phyloP scores from a whole-genome alignment of 2,797 vertebrate genomes.

The Siniperca obscura region DNA sequence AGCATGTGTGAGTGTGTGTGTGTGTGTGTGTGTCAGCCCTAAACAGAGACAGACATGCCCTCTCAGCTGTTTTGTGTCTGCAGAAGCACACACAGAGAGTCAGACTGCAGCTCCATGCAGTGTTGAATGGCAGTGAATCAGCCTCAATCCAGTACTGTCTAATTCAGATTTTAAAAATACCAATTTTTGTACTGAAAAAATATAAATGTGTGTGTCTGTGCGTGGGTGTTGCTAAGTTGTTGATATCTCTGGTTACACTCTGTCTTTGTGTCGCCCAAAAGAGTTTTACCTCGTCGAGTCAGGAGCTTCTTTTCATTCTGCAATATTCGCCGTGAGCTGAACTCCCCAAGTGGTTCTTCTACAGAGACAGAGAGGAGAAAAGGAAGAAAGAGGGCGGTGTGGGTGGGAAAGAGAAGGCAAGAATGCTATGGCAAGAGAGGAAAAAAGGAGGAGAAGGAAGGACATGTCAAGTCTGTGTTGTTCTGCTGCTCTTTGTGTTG shows the following conservation, averaged over 20 bases:
- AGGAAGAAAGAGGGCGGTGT: constrained; percentile 55
- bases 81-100: constrained; percentile 32
- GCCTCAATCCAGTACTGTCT: constrained; percentile 11
- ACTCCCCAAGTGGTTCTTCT: constrained; percentile 71
- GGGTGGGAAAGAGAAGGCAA: constrained; percentile 48
- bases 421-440: constrained; percentile 41
- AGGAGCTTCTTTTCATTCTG: constrained; percentile 59
- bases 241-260: constrained; percentile 49
- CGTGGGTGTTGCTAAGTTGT: constrained; percentile 48
- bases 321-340: constrained; percentile 69
- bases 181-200: constrained; percentile 28
- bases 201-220: constrained; percentile 24
- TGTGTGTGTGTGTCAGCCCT: constrained; percentile 25
- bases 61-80: constrained; percentile 71
- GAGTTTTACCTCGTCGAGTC: constrained; percentile 53
- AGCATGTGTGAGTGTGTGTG: background rate
- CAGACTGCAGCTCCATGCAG: constrained; percentile 43
- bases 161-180: constrained; percentile 1
- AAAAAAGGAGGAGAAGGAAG: background rate
- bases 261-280: constrained; percentile 51
- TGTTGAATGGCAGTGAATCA: constrained; percentile 24
- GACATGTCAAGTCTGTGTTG: constrained; percentile 19
- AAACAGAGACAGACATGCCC: constrained; percentile 64
- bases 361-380: constrained; percentile 47
- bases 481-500: background rate